Conservation (phyloP, 2,888 invertebrate genomes). For the Pristionchus arcanus region DNA sequence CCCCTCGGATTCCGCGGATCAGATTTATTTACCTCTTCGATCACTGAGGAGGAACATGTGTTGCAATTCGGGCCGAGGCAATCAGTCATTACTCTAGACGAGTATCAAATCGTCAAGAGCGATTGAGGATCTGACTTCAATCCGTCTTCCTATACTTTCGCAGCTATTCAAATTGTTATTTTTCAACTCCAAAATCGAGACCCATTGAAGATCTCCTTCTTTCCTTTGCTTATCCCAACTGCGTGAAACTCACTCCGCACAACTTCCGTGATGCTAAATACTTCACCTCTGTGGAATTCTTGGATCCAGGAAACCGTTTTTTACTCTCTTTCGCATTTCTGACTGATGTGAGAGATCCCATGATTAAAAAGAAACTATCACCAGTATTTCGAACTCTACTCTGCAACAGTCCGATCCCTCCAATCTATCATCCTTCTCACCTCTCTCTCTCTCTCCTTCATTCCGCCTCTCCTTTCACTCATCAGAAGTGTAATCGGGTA, state of each 20-base stretch:
- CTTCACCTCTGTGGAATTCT: too few species aligned
- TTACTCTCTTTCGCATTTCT: not conserved
- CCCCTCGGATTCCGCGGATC: not conserved
- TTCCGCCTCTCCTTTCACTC: slow-evolving; percentile 13
- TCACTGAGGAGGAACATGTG: slow-evolving; percentile 26
- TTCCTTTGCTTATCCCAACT: too few species aligned
- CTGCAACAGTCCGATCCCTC: not conserved
- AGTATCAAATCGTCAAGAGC: not conserved
- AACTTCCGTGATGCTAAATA: too few species aligned
- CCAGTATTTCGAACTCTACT: not conserved
- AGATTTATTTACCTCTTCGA: slow-evolving; percentile 41
- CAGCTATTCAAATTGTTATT: too few species aligned
- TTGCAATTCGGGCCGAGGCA: slow-evolving; percentile 14
- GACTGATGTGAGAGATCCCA: not conserved
- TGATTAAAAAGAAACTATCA: not conserved
- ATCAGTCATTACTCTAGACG: slow-evolving; percentile 28
- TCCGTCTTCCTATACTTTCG: too few species aligned
- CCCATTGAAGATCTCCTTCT: too few species aligned
- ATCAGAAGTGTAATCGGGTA: slow-evolving; percentile 20
- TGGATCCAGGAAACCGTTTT: not conserved
- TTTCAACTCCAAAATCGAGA: too few species aligned
- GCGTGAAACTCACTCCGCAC: too few species aligned
- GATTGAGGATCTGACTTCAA: too few species aligned
- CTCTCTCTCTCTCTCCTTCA: not conserved
- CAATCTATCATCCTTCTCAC: slow-evolving; percentile 36